A percentile compares a stretch with the other conserved stretches of the same genome.
Evolutionary conservation across 2,113 vertebrate species (phyloP).

Genomic region (Abramis brama): DNA sequence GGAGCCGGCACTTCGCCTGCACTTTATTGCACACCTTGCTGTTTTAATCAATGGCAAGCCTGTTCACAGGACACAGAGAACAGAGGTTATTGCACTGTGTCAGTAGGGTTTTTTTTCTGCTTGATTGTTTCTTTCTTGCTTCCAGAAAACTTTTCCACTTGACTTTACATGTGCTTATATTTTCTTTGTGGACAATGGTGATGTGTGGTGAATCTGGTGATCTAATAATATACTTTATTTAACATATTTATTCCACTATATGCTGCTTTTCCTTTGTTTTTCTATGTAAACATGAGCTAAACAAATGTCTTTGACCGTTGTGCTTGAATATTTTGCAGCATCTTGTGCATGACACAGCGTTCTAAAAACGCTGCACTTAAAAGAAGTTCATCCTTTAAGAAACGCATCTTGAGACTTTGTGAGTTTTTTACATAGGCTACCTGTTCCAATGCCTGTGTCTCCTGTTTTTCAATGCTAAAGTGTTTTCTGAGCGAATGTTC

Average conservation of each 20-base stretch:
- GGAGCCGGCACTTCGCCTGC: slow-evolving; percentile 81
- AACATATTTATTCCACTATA: not conserved
- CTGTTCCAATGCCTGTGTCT: too few species aligned
- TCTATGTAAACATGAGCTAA: not conserved
- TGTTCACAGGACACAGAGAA: slow-evolving; percentile 77
- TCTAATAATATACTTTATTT: not conserved
- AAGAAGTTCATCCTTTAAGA: not conserved
- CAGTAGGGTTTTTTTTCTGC: slow-evolving; percentile 52
- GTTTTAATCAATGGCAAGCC: slow-evolving; percentile 86
- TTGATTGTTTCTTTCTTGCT: slow-evolving; percentile 28
- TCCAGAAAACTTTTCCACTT: not conserved
- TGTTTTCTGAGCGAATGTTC: not conserved
- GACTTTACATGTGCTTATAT: not conserved
- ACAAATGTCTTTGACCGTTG: not conserved
- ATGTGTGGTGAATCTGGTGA: not conserved
- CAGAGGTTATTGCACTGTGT: slow-evolving; percentile 75
- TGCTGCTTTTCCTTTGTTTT: not conserved
- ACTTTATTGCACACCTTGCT: slow-evolving; percentile 83
- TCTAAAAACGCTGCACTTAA: not conserved
- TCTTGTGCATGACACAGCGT: not conserved
- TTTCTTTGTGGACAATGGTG: not conserved
- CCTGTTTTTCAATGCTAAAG: not conserved
- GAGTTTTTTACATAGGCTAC: too few species aligned
- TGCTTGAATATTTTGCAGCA: not conserved
- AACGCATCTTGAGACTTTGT: not conserved